Evolutionary conservation across 2,888 invertebrate species (phyloP), one percentile per base, ranked within the genome.

Genomic region (Lysandra coridon): DNA sequence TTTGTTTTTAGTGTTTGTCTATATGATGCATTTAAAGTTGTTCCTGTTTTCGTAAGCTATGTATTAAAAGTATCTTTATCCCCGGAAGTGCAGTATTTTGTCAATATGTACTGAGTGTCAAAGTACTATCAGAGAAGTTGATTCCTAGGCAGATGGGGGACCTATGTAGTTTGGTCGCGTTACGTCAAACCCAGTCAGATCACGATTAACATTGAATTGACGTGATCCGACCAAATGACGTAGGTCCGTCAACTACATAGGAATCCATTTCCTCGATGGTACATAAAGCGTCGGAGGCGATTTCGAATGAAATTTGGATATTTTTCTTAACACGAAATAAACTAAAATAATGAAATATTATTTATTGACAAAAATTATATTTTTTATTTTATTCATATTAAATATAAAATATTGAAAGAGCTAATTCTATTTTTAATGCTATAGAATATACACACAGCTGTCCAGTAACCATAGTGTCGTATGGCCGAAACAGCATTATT

Each of bases 221-320:
- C 23, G 0, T 23, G 23, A 23, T 23, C 23, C 23, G 23, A 23
- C 23, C 23, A 23, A 23, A 23, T 23, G 23, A 23, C 23, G 23
- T 23, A 23, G 23, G 23, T 23, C 23, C 23, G 23, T 23, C 23
- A 23, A 23, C 23, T 23, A 23, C 23, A 23, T 23, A 23, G 23
- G 23, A 23, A 23, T 23, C 23, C 23, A 23, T 23, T 23, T 23
- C 23, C 23, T 23, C 23, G 23, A 0, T 23, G 23, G 23, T 23
- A 75, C 53, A 33, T 76, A 57, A 76, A 53, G 53, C 76, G 57
- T 76, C 23, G 14, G 49, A 76, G 76, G 76, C 53, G 76, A 76
- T 76, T 76, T 76, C 76, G 76, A 76, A 76, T 76, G 76, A 76
- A 76, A 57, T 76, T 76, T 76, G 49, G 76, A 76, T 76, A 76